Conservation (phyloP, 2,888 invertebrate genomes). For the Thecophora atra region DNA sequence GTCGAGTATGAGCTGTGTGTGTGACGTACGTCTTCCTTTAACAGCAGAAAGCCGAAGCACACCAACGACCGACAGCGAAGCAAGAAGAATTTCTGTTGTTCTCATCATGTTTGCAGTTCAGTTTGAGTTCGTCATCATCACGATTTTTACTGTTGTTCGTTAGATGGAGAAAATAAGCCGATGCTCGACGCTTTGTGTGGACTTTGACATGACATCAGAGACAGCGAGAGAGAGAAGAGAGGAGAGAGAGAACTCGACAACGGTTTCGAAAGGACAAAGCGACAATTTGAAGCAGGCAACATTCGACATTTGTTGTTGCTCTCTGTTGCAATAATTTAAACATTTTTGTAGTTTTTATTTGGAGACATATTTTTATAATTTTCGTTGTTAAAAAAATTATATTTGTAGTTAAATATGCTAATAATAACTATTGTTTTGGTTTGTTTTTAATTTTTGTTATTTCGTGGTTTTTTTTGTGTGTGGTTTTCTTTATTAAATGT, state of each 20-base stretch:
- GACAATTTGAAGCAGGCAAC: constrained; percentile 43
- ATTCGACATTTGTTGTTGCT: constrained; percentile 41
- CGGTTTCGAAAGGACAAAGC: constrained; percentile 39
- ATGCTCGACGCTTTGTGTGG: no score
- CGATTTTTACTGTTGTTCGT: constrained; percentile 29
- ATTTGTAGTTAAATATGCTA: constrained; percentile 57
- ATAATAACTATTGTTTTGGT: constrained; percentile 55
- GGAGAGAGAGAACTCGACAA: constrained; percentile 41
- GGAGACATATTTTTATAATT: constrained; percentile 46
- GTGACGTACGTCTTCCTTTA: no score
- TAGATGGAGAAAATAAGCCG: no score
- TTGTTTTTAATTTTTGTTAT: constrained; percentile 56
- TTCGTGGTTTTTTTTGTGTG: constrained; percentile 53
- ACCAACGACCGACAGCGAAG: no score
- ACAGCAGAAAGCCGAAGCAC: no score
- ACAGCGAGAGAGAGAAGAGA: constrained; percentile 45
- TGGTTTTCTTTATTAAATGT: constrained; percentile 50
- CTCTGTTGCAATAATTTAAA: constrained; percentile 41
- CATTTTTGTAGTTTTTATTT: constrained; percentile 44
- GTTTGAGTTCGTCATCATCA: no score
- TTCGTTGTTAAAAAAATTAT: constrained; percentile 47
- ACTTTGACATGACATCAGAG: no score
- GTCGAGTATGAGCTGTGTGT: not conserved
- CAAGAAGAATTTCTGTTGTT: no score
- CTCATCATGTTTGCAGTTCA: no score